Evolutionary conservation across 1,140 invertebrate genomes (phyloP).

Genomic region (Alviniconcha marisindica): DNA sequence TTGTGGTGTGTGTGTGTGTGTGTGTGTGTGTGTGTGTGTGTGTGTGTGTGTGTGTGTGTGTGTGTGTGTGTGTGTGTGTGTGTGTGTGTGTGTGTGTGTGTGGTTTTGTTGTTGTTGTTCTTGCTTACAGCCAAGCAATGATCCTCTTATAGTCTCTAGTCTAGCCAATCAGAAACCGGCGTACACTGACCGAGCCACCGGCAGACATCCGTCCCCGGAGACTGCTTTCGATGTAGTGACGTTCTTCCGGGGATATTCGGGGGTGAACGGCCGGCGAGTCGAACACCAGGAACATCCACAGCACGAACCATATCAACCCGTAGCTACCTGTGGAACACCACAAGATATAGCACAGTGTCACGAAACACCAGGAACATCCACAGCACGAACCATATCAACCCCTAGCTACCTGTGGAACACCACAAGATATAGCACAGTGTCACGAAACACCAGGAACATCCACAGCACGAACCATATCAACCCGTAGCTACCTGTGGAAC

Average conservation of each 20-base stretch:
- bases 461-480: constrained; percentile 64
- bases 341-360: no score
- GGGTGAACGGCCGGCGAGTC: constrained; percentile 63
- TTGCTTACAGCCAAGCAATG: no score
- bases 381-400: constrained; percentile 61
- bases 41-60: no score
- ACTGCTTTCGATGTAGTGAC: constrained; percentile 60
- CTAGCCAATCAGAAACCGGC: no score
- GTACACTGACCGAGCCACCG: neutral
- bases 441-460: constrained; percentile 57
- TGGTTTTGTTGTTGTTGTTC: no score
- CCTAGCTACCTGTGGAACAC: constrained; percentile 13
- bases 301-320: constrained; percentile 62
- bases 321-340: neutral
- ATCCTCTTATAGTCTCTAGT: no score
- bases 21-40: no score
- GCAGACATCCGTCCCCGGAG: constrained; percentile 1
- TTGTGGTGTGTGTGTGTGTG: no score
- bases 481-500: constrained; percentile 30
- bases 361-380: constrained; percentile 61
- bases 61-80: no score
- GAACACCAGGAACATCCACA: constrained; percentile 59
- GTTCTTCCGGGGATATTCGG: constrained; percentile 57
- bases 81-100: no score
- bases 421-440: no score